Evolutionary conservation across 1,140 invertebrate genomes (phyloP).

Genomic region (Bombus waltoni): DNA sequence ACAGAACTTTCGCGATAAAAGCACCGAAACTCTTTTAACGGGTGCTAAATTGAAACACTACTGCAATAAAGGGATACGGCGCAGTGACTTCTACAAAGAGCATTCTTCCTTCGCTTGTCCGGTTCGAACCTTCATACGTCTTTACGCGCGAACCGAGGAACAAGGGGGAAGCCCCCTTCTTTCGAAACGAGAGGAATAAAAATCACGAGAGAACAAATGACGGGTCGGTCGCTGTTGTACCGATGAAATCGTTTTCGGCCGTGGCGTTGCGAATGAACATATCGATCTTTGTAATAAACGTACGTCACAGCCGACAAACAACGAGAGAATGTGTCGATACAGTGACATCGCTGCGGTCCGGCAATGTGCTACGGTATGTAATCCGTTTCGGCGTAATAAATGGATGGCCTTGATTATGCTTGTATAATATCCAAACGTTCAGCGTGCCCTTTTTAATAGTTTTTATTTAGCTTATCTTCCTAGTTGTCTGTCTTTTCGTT

Average conservation of each 20-base stretch:
- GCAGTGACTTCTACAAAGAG: slow-evolving; percentile 14
- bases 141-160: not conserved
- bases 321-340: slow-evolving; percentile 43
- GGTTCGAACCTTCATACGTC: not conserved
- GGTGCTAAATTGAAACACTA: slow-evolving; percentile 70
- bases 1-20: slow-evolving; percentile 71
- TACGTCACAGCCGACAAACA: not conserved
- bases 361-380: not conserved
- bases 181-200: not conserved
- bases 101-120: not conserved
- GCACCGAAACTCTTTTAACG: slow-evolving; percentile 65
- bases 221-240: not conserved
- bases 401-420: not conserved
- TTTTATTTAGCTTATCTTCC: too few species aligned
- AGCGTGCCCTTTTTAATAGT: not conserved
- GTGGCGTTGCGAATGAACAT: not conserved
- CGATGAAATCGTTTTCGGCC: not conserved
- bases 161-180: not conserved
- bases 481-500: too few species aligned
- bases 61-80: slow-evolving; percentile 60
- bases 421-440: slow-evolving; percentile 3
- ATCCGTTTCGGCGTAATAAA: slow-evolving; percentile 2
- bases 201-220: not conserved
- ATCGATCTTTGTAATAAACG: slow-evolving; percentile 2
- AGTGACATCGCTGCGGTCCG: not conserved